Percentiles rank a stretch among this genome's conserved stretches.
Evolutionary conservation across 2,888 invertebrate species (phyloP).

Genomic region (Melolontha melolontha): DNA sequence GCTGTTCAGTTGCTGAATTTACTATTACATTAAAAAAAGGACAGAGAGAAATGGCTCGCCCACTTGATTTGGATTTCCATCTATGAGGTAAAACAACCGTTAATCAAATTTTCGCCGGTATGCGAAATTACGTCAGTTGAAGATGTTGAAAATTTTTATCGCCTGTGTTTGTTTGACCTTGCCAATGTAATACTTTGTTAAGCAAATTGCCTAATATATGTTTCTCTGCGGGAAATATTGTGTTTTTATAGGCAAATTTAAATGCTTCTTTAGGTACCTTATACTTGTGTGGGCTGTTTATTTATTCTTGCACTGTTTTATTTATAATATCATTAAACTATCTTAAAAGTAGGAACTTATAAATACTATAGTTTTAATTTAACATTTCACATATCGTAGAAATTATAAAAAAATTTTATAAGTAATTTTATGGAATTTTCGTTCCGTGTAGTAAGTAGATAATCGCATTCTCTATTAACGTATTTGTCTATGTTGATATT

Average conservation of each 20-base stretch:
- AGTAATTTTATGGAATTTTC: too few relatives aligned
- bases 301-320: not conserved
- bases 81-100: conserved; percentile 29
- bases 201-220: not conserved
- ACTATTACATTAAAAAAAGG: not conserved
- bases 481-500: too few relatives aligned
- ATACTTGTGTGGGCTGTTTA: not conserved
- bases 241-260: not conserved
- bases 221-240: not conserved
- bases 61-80: conserved; percentile 15
- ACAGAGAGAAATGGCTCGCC: conserved; percentile 10
- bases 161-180: conserved; percentile 6
- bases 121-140: conserved; percentile 13
- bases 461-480: too few relatives aligned
- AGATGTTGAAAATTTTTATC: not conserved
- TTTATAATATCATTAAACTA: too few relatives aligned
- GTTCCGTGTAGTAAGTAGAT: too few relatives aligned
- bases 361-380: too few relatives aligned
- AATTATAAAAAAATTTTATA: too few relatives aligned
- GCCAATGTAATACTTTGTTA: not conserved
- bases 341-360: too few relatives aligned
- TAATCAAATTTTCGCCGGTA: conserved; percentile 21
- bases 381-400: too few relatives aligned
- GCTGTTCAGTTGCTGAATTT: not conserved
- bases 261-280: too few relatives aligned